These are phyloP conservation scores for Andrena fulva DNA, from an alignment of 2,888 invertebrate species.

Conservation along the genomic window DNA sequence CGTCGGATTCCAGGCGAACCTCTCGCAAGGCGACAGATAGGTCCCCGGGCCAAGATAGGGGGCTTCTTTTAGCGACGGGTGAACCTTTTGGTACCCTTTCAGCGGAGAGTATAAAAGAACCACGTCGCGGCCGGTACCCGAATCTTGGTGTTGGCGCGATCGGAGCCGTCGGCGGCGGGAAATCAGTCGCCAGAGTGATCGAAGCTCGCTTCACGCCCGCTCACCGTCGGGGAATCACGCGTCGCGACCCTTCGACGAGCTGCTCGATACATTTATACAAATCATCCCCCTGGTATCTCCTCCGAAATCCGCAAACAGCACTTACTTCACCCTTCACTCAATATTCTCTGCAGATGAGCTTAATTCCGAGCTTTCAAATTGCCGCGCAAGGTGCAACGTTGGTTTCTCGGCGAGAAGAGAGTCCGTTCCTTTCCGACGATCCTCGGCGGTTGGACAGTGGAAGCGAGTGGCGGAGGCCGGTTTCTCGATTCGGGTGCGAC, in stretches of 20 bases:
- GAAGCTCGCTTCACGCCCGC: conserved; percentile 44
- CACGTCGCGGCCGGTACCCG: background rate
- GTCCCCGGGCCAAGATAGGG: background rate
- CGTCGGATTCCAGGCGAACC: conserved; percentile 1
- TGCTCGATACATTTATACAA: background rate
- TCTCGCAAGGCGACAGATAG: background rate
- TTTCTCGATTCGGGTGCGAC: conserved; percentile 32
- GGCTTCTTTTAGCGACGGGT: background rate
- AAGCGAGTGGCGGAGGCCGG: conserved; percentile 13
- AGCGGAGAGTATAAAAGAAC: background rate
- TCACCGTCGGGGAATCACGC: conserved; percentile 61
- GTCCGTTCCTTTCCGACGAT: background rate
- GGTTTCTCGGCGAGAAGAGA: background rate
- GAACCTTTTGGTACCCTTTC: background rate
- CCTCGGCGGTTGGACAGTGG: background rate
- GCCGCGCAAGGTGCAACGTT: background rate
- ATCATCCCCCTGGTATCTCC: background rate
- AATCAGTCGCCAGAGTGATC: conserved; percentile 40
- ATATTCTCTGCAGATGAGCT: background rate
- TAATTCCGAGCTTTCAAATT: background rate
- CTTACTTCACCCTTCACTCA: background rate
- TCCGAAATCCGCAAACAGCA: too few species aligned
- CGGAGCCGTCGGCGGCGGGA: conserved; percentile 27
- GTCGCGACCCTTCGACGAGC: conserved; percentile 11
- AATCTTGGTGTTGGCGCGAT: background rate